Percentiles rank a stretch among this genome's conserved stretches.
These are phyloP conservation scores for Aspidiotus rigidus DNA, from an alignment of 2,888 invertebrate species.

Conservation along the genomic window DNA sequence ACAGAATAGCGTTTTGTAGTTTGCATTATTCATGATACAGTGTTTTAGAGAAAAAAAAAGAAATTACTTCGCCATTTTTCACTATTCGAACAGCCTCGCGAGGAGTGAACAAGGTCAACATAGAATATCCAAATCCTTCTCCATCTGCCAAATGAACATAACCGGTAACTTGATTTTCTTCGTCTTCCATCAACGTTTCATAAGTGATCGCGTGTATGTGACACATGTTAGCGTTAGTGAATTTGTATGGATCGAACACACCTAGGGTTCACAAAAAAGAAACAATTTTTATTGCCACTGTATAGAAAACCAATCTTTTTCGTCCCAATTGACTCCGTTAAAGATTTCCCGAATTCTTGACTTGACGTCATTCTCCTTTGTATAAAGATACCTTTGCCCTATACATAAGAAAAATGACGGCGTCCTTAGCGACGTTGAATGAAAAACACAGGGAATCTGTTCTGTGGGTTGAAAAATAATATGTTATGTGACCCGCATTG, in stretches of 20 bases:
- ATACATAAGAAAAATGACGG: no score
- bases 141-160: slow-evolving; percentile 56
- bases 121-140: slow-evolving; percentile 42
- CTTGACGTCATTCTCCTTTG: no score
- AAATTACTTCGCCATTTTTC: slow-evolving; percentile 63
- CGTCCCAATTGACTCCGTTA: no score
- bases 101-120: slow-evolving; percentile 44
- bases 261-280: slow-evolving; percentile 45
- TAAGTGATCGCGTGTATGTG: slow-evolving; percentile 65
- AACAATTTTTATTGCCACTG: slow-evolving; percentile 2
- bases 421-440: no score
- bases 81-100: slow-evolving; percentile 60
- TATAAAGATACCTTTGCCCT: no score
- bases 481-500: no score
- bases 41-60: neutral
- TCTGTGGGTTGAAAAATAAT: no score
- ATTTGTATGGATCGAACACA: slow-evolving; percentile 67
- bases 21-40: neutral
- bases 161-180: slow-evolving; percentile 68
- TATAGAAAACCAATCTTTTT: no score
- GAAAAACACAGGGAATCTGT: no score
- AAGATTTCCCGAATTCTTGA: no score
- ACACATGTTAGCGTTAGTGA: slow-evolving; percentile 68
- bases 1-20: no score
- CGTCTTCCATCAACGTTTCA: slow-evolving; percentile 71